Conservation (phyloP, 2,888 invertebrate genomes). For the Chelonus formosanus region DNA sequence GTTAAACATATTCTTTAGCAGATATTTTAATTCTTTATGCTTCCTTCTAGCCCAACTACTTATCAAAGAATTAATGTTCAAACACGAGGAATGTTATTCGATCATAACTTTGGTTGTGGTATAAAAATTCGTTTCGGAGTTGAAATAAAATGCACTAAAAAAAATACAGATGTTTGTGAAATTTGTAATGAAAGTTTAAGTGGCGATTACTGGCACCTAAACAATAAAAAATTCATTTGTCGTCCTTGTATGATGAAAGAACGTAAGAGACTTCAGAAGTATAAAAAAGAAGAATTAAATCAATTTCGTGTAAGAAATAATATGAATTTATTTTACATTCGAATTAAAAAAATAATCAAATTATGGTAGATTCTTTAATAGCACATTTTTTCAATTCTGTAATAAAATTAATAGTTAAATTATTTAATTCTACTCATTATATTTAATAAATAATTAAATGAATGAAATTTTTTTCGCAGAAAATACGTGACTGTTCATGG, state of each 20-base stretch:
- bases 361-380: no score
- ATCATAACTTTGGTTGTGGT: constrained; percentile 64
- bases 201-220: constrained; percentile 67
- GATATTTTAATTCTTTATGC: no score
- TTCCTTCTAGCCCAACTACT: constrained; percentile 50
- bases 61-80: constrained; percentile 42
- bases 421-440: background rate
- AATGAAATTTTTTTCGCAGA: constrained; percentile 44
- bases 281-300: constrained; percentile 43
- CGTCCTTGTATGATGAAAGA: constrained; percentile 64
- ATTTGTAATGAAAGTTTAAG: constrained; percentile 62
- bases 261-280: constrained; percentile 52
- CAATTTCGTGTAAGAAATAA: no score
- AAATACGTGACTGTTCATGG: constrained; percentile 57
- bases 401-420: constrained; percentile 38
- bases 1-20: no score
- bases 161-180: constrained; percentile 61
- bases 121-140: constrained; percentile 63
- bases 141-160: constrained; percentile 63
- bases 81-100: constrained; percentile 54
- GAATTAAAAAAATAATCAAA: no score
- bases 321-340: no score
- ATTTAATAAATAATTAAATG: constrained; percentile 1
- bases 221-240: constrained; percentile 62
- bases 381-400: constrained; percentile 35